Conservation (phyloP, 1,140 invertebrate genomes). For the Calycopis cecrops region DNA sequence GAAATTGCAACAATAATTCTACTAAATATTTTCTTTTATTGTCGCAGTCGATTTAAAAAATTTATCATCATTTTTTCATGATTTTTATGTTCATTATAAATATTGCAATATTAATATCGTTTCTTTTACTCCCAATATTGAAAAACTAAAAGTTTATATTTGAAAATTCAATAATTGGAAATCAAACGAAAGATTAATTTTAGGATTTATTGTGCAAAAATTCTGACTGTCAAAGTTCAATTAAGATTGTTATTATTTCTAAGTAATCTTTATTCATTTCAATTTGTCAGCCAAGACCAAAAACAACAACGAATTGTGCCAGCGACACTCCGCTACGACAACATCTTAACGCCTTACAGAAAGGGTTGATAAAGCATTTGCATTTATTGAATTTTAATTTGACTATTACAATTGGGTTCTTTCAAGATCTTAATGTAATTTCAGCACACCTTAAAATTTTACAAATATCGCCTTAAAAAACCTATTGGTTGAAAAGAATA, state of each 20-base stretch:
- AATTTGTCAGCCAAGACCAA: conserved; percentile 53
- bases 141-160: no score
- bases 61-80: no score
- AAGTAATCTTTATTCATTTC: conserved; percentile 56
- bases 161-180: no score
- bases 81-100: no score
- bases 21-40: no score
- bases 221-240: background rate
- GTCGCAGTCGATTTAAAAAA: no score
- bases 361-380: conserved; percentile 48
- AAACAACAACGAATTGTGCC: conserved; percentile 41
- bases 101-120: no score
- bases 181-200: no score
- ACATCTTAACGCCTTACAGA: conserved; percentile 58
- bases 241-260: conserved; percentile 17
- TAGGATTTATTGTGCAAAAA: conserved; percentile 3
- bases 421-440: conserved; percentile 13
- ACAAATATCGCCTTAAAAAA: no score
- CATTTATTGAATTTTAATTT: conserved; percentile 53
- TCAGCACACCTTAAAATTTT: background rate
- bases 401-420: conserved; percentile 6
- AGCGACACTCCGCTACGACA: conserved; percentile 53
- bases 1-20: no score
- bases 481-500: no score
- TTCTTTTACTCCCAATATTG: no score